A percentile compares a stretch with the other conserved stretches of the same genome.
Conservation (phyloP, 2,797 vertebrate species). For the Falco concolor region DNA sequence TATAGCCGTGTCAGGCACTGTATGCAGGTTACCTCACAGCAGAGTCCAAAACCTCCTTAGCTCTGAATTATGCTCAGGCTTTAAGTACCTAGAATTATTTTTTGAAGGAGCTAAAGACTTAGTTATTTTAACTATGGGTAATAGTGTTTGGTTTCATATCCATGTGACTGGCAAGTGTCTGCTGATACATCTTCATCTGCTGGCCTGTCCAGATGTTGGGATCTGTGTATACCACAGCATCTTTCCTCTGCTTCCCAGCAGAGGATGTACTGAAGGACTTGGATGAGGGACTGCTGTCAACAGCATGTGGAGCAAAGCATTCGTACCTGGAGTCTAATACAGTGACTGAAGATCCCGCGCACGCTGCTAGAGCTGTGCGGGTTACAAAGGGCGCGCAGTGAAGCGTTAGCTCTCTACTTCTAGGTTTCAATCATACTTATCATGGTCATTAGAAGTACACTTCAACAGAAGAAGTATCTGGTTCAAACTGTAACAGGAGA, state of each 20-base stretch:
- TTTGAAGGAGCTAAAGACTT: neutral
- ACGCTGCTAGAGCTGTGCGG: neutral
- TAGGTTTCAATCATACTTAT: neutral
- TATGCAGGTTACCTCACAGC: neutral
- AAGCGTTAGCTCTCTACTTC: neutral
- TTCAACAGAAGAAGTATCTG: neutral
- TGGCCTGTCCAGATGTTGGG: neutral
- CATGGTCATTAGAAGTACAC: neutral
- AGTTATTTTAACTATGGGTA: neutral
- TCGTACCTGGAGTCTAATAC: neutral
- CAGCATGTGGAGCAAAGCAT: neutral
- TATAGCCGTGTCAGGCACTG: neutral
- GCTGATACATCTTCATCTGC: neutral
- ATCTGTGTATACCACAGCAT: neutral
- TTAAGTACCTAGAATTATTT: neutral
- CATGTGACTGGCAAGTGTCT: neutral
- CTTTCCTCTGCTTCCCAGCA: neutral
- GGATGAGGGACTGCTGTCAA: neutral
- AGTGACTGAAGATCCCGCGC: neutral
- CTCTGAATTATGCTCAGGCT: neutral
- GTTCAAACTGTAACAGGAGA: neutral
- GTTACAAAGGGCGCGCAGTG: neutral
- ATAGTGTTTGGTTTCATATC: neutral
- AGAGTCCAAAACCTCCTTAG: neutral
- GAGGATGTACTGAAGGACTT: neutral